phyloP scores from a whole-genome alignment of 2,888 invertebrate genomes.

The Ephialtes manifestator region DNA sequence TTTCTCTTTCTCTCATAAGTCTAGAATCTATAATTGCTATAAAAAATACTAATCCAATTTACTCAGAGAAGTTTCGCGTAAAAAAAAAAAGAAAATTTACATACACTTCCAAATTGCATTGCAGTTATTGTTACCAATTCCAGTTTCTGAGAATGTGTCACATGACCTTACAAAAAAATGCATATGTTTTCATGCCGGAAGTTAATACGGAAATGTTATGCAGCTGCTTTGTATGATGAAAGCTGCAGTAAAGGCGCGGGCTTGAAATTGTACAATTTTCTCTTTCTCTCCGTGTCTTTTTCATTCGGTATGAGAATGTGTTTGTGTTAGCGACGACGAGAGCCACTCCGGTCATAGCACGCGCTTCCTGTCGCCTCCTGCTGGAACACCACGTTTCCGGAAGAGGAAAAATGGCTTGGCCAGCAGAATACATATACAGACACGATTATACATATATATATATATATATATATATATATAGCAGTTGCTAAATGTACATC shows the following conservation, averaged over 20 bases:
- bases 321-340: not conserved
- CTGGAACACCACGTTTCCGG: slow-evolving; percentile 63
- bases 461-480: slow-evolving; percentile 37
- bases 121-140: too few relatives aligned
- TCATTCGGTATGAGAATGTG: not conserved
- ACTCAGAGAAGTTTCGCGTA: too few relatives aligned
- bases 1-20: not conserved
- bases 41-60: too few relatives aligned
- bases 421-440: slow-evolving; percentile 19
- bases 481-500: not conserved
- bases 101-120: too few relatives aligned
- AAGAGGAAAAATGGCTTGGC: slow-evolving; percentile 43
- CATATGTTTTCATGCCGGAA: not conserved
- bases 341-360: slow-evolving; percentile 46
- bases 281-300: not conserved
- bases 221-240: not conserved
- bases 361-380: slow-evolving; percentile 66
- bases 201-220: not conserved
- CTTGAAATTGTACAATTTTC: slow-evolving; percentile 2
- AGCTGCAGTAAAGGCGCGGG: not conserved
- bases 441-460: not conserved
- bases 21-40: too few relatives aligned
- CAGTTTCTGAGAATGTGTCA: too few relatives aligned
- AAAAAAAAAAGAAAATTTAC: too few relatives aligned
- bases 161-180: not conserved